These are phyloP conservation scores for Nephila pilipes DNA, from an alignment of 1,140 invertebrate species.

Conservation along the genomic window DNA sequence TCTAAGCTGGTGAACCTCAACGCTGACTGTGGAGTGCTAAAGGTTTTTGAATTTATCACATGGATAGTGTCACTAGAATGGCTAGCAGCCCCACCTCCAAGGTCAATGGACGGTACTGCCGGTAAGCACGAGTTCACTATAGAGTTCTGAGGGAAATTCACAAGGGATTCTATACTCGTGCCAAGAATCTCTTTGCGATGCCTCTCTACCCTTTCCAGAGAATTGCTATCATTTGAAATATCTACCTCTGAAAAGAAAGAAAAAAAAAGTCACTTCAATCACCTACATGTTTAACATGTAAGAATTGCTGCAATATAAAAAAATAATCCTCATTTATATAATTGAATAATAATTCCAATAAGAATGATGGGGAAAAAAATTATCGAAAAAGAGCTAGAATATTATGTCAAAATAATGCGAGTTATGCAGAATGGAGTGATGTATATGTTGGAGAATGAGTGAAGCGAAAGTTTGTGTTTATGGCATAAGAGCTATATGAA, in stretches of 20 bases:
- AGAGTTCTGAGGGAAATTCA: conserved; percentile 50
- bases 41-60: conserved; percentile 74
- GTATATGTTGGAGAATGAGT: too few relatives aligned
- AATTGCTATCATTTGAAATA: conserved; percentile 29
- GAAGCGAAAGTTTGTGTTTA: too few relatives aligned
- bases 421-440: too few relatives aligned
- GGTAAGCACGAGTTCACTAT: conserved; percentile 73
- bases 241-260: conserved; percentile 32
- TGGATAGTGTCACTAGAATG: conserved; percentile 67
- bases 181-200: conserved; percentile 64
- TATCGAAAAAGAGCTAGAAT: too few relatives aligned
- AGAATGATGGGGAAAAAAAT: too few relatives aligned
- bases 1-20: conserved; percentile 70
- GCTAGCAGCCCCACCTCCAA: conserved; percentile 69
- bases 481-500: too few relatives aligned
- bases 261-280: background rate
- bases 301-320: too few relatives aligned
- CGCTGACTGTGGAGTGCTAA: conserved; percentile 51
- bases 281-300: too few relatives aligned
- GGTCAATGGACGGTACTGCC: conserved; percentile 71
- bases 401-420: too few relatives aligned
- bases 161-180: conserved; percentile 54
- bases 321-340: too few relatives aligned
- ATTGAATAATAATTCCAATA: too few relatives aligned
- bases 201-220: conserved; percentile 61